Evolutionary conservation across 2,797 vertebrate species (phyloP).

Genomic region (Kryptolebias ocellatus): DNA sequence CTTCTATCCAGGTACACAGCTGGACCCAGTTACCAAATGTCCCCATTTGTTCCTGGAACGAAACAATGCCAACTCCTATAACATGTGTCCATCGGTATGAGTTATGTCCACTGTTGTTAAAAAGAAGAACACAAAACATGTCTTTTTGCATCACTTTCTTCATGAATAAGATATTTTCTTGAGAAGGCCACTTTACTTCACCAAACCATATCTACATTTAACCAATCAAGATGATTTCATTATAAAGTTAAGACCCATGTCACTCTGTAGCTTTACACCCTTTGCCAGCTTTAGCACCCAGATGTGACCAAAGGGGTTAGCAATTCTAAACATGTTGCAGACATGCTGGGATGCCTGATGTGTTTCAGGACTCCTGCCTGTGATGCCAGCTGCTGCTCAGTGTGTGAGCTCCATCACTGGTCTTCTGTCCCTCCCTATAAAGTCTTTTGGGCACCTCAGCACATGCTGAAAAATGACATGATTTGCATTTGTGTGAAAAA

Average conservation of each 20-base stretch:
- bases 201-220: background rate
- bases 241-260: background rate
- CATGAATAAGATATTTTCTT: background rate
- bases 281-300: background rate
- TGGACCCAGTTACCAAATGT: slow-evolving; percentile 43
- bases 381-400: slow-evolving; percentile 29
- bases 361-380: slow-evolving; percentile 24
- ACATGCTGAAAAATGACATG: background rate
- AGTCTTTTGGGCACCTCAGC: background rate
- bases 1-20: slow-evolving; percentile 67
- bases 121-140: background rate
- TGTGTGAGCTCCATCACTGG: slow-evolving; percentile 1
- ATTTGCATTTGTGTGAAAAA: background rate
- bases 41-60: slow-evolving; percentile 47
- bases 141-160: background rate
- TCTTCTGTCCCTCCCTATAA: slow-evolving; percentile 7
- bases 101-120: background rate
- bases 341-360: slow-evolving; percentile 41
- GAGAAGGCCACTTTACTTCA: background rate
- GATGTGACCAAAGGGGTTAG: slow-evolving; percentile 36
- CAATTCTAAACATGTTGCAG: slow-evolving; percentile 23
- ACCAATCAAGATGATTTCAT: slow-evolving; percentile 10
- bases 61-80: slow-evolving; percentile 18
- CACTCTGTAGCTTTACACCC: background rate
- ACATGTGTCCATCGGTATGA: background rate